Evolutionary conservation across 2,113 vertebrate genomes (phyloP).

Genomic region (Sturnus vulgaris): DNA sequence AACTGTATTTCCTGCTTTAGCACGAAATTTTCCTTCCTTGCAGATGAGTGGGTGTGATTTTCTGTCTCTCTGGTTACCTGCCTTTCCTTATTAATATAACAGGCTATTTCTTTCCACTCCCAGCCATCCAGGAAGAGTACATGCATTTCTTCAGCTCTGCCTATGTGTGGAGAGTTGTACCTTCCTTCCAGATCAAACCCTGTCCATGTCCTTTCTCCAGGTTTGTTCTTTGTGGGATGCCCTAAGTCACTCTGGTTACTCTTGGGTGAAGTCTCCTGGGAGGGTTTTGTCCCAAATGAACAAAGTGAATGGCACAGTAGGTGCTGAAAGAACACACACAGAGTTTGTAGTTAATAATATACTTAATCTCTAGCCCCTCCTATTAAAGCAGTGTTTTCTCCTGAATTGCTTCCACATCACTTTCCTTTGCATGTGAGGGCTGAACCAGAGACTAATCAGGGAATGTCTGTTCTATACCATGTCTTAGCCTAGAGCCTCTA

Average conservation of each 20-base stretch:
- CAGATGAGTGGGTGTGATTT: slow-evolving; percentile 4
- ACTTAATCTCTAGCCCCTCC: not conserved
- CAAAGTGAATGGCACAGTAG: not conserved
- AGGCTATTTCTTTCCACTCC: not conserved
- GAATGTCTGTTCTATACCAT: not conserved
- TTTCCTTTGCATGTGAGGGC: not conserved
- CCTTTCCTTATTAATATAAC: not conserved
- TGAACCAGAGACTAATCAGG: not conserved
- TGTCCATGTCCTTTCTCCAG: not conserved
- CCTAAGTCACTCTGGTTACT: not conserved
- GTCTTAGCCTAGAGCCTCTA: not conserved
- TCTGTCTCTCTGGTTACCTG: not conserved
- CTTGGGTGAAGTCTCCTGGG: not conserved
- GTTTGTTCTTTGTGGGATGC: not conserved
- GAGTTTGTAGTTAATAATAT: not conserved
- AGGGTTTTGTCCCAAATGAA: not conserved
- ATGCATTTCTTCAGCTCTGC: not conserved
- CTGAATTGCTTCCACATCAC: not conserved
- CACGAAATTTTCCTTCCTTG: not conserved
- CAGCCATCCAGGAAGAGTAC: not conserved
- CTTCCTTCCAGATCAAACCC: not conserved
- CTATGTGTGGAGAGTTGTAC: not conserved
- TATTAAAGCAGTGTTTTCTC: not conserved
- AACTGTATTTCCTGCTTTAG: slow-evolving; percentile 2
- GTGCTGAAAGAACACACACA: not conserved